These are phyloP conservation scores for Ceratina calcarata DNA, from an alignment of 1,140 invertebrate species.

Conservation along the genomic window DNA sequence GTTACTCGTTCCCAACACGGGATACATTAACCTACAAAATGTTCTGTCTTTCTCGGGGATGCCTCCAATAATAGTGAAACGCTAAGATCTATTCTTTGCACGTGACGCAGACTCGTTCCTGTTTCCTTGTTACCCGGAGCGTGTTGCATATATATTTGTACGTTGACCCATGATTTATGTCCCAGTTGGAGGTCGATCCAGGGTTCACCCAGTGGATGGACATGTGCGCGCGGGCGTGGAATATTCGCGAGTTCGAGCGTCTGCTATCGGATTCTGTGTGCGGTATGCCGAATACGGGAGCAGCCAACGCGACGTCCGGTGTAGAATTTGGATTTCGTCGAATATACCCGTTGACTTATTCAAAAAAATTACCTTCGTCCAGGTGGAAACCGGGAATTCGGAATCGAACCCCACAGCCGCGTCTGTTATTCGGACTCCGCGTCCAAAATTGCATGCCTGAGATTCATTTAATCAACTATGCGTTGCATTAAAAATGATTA, in stretches of 20 bases:
- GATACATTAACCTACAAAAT: not conserved
- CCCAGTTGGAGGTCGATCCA: slow-evolving; percentile 3
- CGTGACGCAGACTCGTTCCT: slow-evolving; percentile 5
- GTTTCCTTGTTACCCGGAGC: slow-evolving; percentile 25
- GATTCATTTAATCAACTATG: no score
- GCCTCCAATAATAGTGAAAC: not conserved
- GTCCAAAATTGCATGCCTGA: not conserved
- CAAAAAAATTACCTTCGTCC: slow-evolving; percentile 8
- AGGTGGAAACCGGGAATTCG: not conserved
- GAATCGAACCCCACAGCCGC: not conserved
- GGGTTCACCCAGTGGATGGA: slow-evolving; percentile 19
- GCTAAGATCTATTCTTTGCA: slow-evolving; percentile 9
- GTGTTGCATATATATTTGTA: slow-evolving; percentile 39
- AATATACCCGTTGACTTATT: not conserved
- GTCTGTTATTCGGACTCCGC: not conserved
- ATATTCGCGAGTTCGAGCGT: slow-evolving; percentile 31
- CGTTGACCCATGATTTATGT: slow-evolving; percentile 36
- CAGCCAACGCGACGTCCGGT: not conserved
- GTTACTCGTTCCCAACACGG: not conserved
- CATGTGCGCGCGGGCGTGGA: slow-evolving; percentile 24
- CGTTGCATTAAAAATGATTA: no score
- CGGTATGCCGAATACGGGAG: slow-evolving; percentile 21
- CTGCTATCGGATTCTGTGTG: slow-evolving; percentile 37
- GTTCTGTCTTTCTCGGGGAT: no score
- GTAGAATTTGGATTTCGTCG: not conserved